Evolutionary conservation across 2,888 invertebrate genomes (phyloP), one percentile per base, ranked within the genome.

Genomic region (Ophion ventricosus): DNA sequence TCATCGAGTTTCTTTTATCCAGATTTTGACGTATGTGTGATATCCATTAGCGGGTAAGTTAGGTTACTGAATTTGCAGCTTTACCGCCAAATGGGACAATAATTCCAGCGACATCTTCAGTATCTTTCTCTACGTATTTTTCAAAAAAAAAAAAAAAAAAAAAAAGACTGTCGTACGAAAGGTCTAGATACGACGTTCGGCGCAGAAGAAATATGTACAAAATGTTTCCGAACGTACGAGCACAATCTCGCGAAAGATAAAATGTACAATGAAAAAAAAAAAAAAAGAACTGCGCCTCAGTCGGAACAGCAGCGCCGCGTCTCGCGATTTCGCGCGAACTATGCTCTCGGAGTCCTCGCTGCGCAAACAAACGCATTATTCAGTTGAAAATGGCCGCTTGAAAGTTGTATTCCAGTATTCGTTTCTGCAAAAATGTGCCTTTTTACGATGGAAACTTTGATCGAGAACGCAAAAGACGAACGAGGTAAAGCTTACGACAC

Each of bases 331-430:
- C 54, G 69, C 25, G 2, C 56, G 29, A 54, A 79, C 75, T 61
- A 23, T 40, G 17, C 1, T 17, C 59, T 70, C 61, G 43, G 23
- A 59, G 73, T 49, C 2, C 23, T 63, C 49, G 25, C 59, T 61
- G 40, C 40, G 35, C 64, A 66, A 35, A 23, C 56, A 14, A 61
- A 25, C 11, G 40, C 79, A 82, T 86, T 84, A 59, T 69, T 57
- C 23, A 88, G 85, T 85, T 89, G 87, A 92, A 92, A 89, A 92
- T 92, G 92, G 92, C 92, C 86, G 91, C 91, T 88, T 92, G 81
- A 91, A 88, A 88, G 88, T 88, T 84, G 67, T 86, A 56, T 84
- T 74, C 49, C 69, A 74, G 80, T 43, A 79, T 88, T 82, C 82
- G 80, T 88, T 88, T 81, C 54, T 85, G 40, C 64, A 85, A 90